Conservation (phyloP, 1,140 invertebrate genomes). For the Leptopilina boulardi region DNA sequence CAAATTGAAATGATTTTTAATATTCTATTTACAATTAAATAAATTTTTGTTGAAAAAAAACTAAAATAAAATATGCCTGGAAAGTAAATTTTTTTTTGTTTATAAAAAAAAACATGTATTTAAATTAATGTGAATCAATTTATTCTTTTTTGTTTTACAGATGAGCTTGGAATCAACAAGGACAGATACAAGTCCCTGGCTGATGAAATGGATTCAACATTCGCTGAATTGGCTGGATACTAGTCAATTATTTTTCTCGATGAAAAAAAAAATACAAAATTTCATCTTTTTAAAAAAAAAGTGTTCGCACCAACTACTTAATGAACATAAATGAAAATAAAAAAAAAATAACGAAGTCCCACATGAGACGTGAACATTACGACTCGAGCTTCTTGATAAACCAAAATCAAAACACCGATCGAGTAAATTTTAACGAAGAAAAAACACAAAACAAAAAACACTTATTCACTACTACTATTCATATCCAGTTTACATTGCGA, state of each 20-base stretch:
- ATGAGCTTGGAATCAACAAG: constrained; percentile 99
- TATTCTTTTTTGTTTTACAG: constrained; percentile 78
- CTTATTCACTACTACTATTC: constrained; percentile 42
- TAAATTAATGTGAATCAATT: neutral
- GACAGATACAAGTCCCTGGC: constrained; percentile 97
- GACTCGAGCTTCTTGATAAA: constrained; percentile 4
- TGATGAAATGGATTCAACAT: constrained; percentile 96
- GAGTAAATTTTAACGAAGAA: neutral
- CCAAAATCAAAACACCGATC: neutral
- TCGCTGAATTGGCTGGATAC: constrained; percentile 94
- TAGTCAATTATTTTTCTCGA: constrained; percentile 69
- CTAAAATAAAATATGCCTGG: neutral
- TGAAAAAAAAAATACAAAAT: constrained; percentile 36
- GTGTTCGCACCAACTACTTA: constrained; percentile 30
- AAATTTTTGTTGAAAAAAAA: no score
- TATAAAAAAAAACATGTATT: neutral
- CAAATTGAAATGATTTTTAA: no score
- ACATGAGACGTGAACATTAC: neutral
- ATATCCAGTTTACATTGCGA: constrained; percentile 44
- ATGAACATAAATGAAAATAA: constrained; percentile 12
- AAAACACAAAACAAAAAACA: neutral
- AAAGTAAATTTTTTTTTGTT: neutral
- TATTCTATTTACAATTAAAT: no score
- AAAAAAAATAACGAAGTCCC: constrained; percentile 34
- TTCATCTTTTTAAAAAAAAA: constrained; percentile 41